phyloP scores from a whole-genome alignment of 53 echinoderm and acorn worm species.

The Stichopus horrens region DNA sequence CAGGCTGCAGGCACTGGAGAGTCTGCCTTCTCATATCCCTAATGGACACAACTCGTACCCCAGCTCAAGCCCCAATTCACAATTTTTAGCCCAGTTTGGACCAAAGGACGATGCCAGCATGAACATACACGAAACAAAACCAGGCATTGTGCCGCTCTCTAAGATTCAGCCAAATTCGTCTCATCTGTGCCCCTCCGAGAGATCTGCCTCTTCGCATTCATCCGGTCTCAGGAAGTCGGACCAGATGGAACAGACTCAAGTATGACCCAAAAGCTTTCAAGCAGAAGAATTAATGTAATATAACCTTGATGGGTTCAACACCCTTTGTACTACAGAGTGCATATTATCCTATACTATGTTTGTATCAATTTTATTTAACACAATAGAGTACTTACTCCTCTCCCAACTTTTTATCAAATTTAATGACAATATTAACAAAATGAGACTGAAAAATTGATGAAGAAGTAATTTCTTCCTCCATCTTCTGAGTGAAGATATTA shows the following conservation, averaged over 20 bases:
- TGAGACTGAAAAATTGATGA: too few species aligned
- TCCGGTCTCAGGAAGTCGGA: slow-evolving; percentile 23
- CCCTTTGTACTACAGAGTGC: slow-evolving; percentile 35
- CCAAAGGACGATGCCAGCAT: slow-evolving; percentile 66
- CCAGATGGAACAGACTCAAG: slow-evolving; percentile 46
- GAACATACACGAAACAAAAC: slow-evolving; percentile 50
- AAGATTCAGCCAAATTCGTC: slow-evolving; percentile 15
- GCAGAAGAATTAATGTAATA: slow-evolving; percentile 26
- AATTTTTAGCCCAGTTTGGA: slow-evolving; percentile 68
- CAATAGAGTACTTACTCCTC: slow-evolving; percentile 1
- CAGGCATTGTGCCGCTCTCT: slow-evolving; percentile 33
- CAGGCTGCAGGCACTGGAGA: slow-evolving; percentile 75
- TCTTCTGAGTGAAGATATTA: too few species aligned
- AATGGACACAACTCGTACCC: slow-evolving; percentile 77
- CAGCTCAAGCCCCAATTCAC: slow-evolving; percentile 70
- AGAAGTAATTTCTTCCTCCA: too few species aligned
- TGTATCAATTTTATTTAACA: slow-evolving; percentile 17
- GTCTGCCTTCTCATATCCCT: slow-evolving; percentile 67
- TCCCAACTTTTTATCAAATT: slow-evolving; percentile 2
- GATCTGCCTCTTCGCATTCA: slow-evolving; percentile 31
- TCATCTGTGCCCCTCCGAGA: slow-evolving; percentile 31
- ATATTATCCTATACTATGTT: slow-evolving; percentile 32
- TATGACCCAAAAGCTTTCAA: slow-evolving; percentile 43
- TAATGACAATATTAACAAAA: background rate
- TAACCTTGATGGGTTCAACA: slow-evolving; percentile 5